Evolutionary conservation across 2,888 invertebrate species (phyloP).

Genomic region (Geotrupes spiniger): DNA sequence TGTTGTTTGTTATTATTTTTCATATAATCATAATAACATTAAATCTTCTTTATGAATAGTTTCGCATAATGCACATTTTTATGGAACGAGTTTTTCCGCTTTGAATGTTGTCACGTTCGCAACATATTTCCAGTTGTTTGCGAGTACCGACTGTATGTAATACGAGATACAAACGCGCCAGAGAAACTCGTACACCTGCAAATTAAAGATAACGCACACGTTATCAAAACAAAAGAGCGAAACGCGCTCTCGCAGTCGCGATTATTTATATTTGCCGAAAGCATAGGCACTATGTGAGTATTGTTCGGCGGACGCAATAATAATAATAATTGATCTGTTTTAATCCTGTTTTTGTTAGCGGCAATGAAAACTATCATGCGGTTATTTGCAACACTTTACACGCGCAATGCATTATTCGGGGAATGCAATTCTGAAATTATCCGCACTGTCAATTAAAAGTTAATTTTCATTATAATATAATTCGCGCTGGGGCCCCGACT

Average conservation of each 20-base stretch:
- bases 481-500: constrained; percentile 36
- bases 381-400: constrained; percentile 32
- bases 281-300: constrained; percentile 9
- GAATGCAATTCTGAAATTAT: constrained; percentile 34
- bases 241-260: constrained; percentile 2
- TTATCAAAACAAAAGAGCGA: constrained; percentile 12
- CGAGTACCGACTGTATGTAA: neutral
- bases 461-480: constrained; percentile 44
- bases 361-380: constrained; percentile 27
- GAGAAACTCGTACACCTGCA: constrained; percentile 14
- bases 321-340: constrained; percentile 40
- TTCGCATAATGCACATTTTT: no score
- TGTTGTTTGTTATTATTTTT: no score
- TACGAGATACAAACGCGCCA: constrained; percentile 1
- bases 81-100: no score
- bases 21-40: no score
- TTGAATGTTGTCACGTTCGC: no score
- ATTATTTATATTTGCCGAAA: constrained; percentile 13
- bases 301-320: constrained; percentile 26
- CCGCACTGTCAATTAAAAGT: constrained; percentile 44
- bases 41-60: no score
- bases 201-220: constrained; percentile 15
- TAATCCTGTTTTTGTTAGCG: constrained; percentile 39
- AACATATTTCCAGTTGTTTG: no score
- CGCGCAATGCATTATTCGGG: constrained; percentile 30